Evolutionary conservation across 2,113 vertebrate genomes (phyloP).

Genomic region (Fregata magnificens): DNA sequence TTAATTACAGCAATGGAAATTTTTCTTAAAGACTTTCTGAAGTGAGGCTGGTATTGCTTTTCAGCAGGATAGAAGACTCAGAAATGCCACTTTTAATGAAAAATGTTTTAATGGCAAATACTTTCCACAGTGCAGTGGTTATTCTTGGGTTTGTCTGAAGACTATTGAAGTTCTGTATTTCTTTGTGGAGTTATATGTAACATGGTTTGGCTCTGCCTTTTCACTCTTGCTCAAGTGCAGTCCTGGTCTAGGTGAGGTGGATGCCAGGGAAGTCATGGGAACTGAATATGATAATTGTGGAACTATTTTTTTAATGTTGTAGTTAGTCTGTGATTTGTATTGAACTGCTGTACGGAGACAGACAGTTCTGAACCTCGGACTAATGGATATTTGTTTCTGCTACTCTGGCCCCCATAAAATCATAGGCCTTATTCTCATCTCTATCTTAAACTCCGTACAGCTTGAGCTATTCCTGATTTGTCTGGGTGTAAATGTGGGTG

Average conservation of each 20-base stretch:
- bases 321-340: not conserved
- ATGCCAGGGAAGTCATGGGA: not conserved
- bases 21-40: constrained; percentile 28
- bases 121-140: constrained; percentile 48
- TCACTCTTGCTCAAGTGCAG: not conserved
- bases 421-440: not conserved
- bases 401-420: not conserved
- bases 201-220: constrained; percentile 32
- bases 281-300: not conserved
- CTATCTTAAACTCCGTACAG: not conserved
- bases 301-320: not conserved
- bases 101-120: constrained; percentile 49
- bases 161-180: constrained; percentile 13
- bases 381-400: not conserved
- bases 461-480: not conserved
- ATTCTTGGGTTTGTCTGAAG: constrained; percentile 45
- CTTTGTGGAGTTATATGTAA: not conserved
- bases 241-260: not conserved
- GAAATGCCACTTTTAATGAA: constrained; percentile 49
- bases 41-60: constrained; percentile 35
- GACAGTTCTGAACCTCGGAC: not conserved
- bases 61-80: constrained; percentile 12
- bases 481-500: not conserved
- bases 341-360: not conserved
- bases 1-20: constrained; percentile 51